These are phyloP conservation scores for Drosophila parabipectinata DNA, from an alignment of 1,140 invertebrate species.

Conservation along the genomic window DNA sequence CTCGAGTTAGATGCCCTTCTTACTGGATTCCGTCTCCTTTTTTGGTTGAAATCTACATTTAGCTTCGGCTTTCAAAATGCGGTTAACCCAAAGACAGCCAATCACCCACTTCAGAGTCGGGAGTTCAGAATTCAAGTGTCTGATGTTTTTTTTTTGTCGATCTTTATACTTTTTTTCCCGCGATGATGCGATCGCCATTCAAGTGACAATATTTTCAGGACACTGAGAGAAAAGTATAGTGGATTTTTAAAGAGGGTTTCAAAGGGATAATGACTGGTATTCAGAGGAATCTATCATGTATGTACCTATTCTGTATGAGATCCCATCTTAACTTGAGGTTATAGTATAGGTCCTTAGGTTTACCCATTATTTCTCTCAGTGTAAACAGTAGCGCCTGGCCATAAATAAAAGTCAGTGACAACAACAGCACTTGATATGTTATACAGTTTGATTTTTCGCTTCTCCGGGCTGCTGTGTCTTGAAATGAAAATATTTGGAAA, in stretches of 20 bases:
- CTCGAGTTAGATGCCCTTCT: slow-evolving; percentile 8
- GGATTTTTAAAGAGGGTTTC: background rate
- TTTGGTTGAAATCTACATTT: background rate
- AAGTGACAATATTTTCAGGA: slow-evolving; percentile 51
- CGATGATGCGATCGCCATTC: slow-evolving; percentile 49
- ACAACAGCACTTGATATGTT: slow-evolving; percentile 41
- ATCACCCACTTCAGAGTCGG: slow-evolving; percentile 32
- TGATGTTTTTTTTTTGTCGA: background rate
- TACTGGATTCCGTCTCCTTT: background rate
- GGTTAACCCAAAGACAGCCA: slow-evolving; percentile 28
- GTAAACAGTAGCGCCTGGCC: slow-evolving; percentile 55
- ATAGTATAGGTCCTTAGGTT: too few relatives aligned
- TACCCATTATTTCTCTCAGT: background rate
- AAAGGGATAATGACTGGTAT: too few relatives aligned
- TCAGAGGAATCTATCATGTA: too few relatives aligned
- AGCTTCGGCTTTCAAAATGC: slow-evolving; percentile 18
- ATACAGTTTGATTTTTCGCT: slow-evolving; percentile 34
- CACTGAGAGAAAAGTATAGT: background rate
- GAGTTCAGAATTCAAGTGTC: background rate
- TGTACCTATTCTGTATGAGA: too few relatives aligned
- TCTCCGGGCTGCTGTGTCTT: background rate
- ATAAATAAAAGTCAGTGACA: slow-evolving; percentile 56
- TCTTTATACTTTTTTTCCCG: background rate
- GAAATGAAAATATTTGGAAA: slow-evolving; percentile 73
- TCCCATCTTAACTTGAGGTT: too few relatives aligned